Base-by-base conservation (phyloP, 2,113 vertebrate genomes). In the Bubo blakistoni region DNA sequence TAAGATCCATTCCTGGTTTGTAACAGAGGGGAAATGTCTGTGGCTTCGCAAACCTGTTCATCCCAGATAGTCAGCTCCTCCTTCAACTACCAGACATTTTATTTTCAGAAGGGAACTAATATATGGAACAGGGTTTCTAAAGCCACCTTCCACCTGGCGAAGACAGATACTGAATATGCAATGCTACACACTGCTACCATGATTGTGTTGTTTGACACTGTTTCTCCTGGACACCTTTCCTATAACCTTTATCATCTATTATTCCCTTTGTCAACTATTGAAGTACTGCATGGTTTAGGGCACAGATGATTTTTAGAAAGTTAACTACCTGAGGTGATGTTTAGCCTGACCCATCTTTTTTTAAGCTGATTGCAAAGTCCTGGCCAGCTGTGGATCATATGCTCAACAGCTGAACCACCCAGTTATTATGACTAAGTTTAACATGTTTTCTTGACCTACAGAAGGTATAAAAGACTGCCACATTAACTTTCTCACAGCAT, bases 1-100 rank as follows among this genome's bases (percentile, higher is more conserved):
- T 29, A 61, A 52, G 30, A 51, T 11, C 16, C 8, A 7, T 27
- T 65, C 44, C 34, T 40, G 4, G 4, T 73, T 71, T 78, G 29
- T 38, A 52, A 46, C 1, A 36, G 24, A n/a, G 34, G 3, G 7
- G 2, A 65, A 82, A 63, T 15, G 2, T 3, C 16, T 8, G 2
- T 52, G 44, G 16, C 38, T 80, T 72, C 13, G 47, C 42, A 66
- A 11, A 32, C 2, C 13, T 22, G 7, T 16, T 94, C n/a, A 85
- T 73, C 22, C 36, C 34, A 38, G n/a, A 9, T 4, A 49, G 32
- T 59, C n/a, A 54, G 6, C 14, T 65, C 13, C 25, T 73, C 66
- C 47, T 49, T 82, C 62, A 76, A 38, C 13, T 24, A 67, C 5
- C 8, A 30, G 8, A 24, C 2, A 12, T 59, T 72, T 77, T 34